A percentile compares a stretch with the other conserved stretches of the same genome.
Conservation (phyloP, 2,113 vertebrate genomes). For the Apteryx owenii region DNA sequence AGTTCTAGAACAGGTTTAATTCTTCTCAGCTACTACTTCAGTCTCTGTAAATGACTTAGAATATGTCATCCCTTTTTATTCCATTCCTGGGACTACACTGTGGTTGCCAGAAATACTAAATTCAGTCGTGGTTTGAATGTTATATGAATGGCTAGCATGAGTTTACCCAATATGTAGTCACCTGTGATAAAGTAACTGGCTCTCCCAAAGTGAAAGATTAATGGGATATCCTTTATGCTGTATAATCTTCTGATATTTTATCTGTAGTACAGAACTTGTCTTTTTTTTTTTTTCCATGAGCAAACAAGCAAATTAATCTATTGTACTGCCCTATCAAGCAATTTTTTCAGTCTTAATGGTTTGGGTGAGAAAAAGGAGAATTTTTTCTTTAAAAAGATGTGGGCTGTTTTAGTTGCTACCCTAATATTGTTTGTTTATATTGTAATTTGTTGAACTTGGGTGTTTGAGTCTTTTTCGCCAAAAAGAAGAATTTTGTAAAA, state of each 20-base stretch:
- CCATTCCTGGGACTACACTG: background rate
- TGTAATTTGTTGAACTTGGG: background rate
- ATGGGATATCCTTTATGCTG: background rate
- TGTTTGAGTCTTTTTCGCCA: background rate
- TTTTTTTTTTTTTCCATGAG: background rate
- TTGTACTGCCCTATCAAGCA: background rate
- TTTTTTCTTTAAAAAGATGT: background rate
- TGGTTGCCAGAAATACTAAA: background rate
- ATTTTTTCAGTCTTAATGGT: background rate
- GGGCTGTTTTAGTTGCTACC: background rate
- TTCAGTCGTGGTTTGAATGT: background rate
- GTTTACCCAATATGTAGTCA: background rate
- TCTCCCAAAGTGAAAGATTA: background rate
- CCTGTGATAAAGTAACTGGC: background rate
- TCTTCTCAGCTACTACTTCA: background rate
- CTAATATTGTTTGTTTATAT: background rate
- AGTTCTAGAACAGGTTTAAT: background rate
- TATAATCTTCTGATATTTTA: background rate
- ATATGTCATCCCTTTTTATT: background rate
- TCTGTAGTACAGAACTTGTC: background rate
- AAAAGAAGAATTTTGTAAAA: background rate
- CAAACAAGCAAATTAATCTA: background rate
- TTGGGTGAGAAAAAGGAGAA: background rate
- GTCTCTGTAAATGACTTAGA: background rate
- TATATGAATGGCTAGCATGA: background rate